Evolutionary conservation across 2,113 vertebrate species (phyloP).

Genomic region (Plecotus auritus): DNA sequence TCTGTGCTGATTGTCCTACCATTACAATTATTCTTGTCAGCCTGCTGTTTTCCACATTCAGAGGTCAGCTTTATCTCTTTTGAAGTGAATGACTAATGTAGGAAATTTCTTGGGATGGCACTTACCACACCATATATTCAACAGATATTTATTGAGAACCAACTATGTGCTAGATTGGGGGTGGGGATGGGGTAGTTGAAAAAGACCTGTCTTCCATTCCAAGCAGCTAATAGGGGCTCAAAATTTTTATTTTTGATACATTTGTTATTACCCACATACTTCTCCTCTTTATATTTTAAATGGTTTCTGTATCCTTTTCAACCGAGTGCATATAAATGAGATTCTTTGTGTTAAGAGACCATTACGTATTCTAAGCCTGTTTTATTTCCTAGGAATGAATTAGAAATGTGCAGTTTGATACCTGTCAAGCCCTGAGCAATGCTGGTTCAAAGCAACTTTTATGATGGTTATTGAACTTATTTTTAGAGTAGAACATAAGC

Average conservation of each 20-base stretch:
- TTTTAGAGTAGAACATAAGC: slow-evolving; percentile 33
- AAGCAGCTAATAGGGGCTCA: not conserved
- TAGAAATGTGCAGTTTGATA: not conserved
- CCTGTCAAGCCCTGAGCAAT: not conserved
- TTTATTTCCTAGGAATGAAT: slow-evolving; percentile 6
- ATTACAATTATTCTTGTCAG: not conserved
- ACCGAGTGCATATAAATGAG: not conserved
- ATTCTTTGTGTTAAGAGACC: not conserved
- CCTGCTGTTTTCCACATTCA: not conserved
- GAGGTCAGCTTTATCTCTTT: not conserved
- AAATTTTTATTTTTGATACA: not conserved
- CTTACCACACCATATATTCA: not conserved
- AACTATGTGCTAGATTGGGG: not conserved
- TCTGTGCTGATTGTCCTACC: not conserved
- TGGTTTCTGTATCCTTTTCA: not conserved
- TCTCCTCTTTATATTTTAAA: not conserved
- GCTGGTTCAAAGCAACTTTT: not conserved
- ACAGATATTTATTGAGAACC: not conserved
- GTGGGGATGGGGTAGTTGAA: no score
- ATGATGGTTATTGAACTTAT: slow-evolving; percentile 36
- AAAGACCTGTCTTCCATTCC: not conserved
- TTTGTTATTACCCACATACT: not conserved
- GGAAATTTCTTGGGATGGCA: not conserved
- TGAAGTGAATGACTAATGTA: not conserved
- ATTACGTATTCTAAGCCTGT: not conserved